These are phyloP conservation scores for Portunus trituberculatus DNA, from an alignment of 1,140 invertebrate species.

Conservation along the genomic window DNA sequence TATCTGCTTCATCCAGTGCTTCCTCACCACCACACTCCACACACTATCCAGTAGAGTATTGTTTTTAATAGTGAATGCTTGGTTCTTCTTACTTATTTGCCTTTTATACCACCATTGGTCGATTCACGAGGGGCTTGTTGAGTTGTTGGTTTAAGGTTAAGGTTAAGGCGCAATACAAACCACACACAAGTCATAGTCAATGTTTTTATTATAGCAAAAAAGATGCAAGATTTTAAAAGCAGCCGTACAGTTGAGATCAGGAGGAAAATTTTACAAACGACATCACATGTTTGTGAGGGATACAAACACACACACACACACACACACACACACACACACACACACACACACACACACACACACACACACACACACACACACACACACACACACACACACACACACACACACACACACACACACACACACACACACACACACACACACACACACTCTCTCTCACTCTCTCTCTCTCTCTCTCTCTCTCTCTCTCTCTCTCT, in stretches of 20 bases:
- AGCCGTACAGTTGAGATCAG: not conserved
- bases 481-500: no score
- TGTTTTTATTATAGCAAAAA: conserved; percentile 23
- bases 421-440: conserved; percentile 11
- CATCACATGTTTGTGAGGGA: not conserved
- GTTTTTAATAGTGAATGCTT: no score
- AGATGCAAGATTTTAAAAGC: conserved; percentile 12
- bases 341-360: not conserved
- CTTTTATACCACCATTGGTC: not conserved
- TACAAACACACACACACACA: not conserved
- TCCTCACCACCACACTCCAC: no score
- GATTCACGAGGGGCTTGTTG: not conserved
- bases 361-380: not conserved
- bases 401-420: conserved; percentile 11
- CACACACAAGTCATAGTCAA: not conserved
- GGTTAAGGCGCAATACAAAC: not conserved
- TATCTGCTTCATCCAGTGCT: no score
- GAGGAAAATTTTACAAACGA: not conserved
- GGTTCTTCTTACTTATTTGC: no score
- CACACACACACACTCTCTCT: not conserved
- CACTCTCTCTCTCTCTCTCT: no score
- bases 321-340: not conserved
- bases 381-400: conserved; percentile 1
- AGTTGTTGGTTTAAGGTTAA: no score
- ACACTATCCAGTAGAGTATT: no score